Evolutionary conservation across 1,140 invertebrate species (phyloP).

Genomic region (Drosophila lowei): DNA sequence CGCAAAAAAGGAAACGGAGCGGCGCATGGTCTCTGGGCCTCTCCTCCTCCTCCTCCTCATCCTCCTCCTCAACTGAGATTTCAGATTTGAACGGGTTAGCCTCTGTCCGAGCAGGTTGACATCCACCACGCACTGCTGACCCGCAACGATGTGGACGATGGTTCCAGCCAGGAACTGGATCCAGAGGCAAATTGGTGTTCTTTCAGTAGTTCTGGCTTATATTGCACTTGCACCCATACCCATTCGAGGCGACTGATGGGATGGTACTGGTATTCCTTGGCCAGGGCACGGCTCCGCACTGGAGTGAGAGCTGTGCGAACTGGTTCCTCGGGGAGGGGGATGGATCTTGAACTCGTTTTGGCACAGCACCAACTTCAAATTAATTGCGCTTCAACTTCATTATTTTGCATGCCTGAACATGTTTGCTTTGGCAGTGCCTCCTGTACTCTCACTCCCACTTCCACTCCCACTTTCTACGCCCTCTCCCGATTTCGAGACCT

Average conservation of each 20-base stretch:
- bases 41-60: background rate
- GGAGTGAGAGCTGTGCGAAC: too few relatives aligned
- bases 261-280: too few relatives aligned
- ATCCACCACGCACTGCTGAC: slow-evolving; percentile 37
- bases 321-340: background rate
- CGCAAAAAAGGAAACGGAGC: slow-evolving; percentile 4
- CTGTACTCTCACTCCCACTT: background rate
- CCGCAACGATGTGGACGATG: slow-evolving; percentile 17
- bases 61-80: slow-evolving; percentile 25
- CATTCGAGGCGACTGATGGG: too few relatives aligned
- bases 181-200: too few relatives aligned
- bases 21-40: background rate
- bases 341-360: slow-evolving; percentile 34
- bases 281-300: too few relatives aligned
- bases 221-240: too few relatives aligned
- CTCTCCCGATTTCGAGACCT: background rate
- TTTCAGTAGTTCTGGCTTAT: too few relatives aligned
- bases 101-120: slow-evolving; percentile 45
- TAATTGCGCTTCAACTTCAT: slow-evolving; percentile 78
- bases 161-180: background rate
- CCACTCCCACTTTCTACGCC: too few relatives aligned
- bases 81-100: slow-evolving; percentile 59
- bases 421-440: slow-evolving; percentile 43
- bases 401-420: slow-evolving; percentile 76
- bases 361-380: slow-evolving; percentile 60